Percentiles rank a stretch among this genome's conserved stretches.
These are phyloP conservation scores for Anguilla megastoma DNA, from an alignment of 2,797 vertebrate genomes.

Conservation along the genomic window DNA sequence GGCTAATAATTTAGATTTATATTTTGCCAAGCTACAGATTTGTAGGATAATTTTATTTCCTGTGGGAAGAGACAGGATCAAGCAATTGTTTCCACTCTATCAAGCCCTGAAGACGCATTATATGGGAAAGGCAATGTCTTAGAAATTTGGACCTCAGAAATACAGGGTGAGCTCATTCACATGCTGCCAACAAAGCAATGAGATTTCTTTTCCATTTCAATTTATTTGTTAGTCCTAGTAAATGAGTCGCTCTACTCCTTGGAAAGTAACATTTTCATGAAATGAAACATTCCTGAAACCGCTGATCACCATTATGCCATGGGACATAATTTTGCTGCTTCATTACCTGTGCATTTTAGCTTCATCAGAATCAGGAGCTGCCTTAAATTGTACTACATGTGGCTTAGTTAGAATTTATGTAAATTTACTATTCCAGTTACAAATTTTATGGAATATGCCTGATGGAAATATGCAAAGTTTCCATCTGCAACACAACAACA, in stretches of 20 bases:
- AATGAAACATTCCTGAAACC: slow-evolving; percentile 9
- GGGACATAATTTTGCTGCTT: background rate
- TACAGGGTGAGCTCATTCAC: slow-evolving; percentile 39
- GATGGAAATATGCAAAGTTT: background rate
- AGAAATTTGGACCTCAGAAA: background rate
- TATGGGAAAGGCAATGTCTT: slow-evolving; percentile 45
- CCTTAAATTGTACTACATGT: background rate
- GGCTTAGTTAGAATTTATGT: background rate
- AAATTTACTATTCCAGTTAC: background rate
- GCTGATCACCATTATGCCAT: background rate
- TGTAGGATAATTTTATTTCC: background rate
- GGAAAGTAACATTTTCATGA: slow-evolving; percentile 15
- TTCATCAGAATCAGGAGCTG: background rate
- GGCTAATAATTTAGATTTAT: slow-evolving; percentile 6
- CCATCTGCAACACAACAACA: background rate
- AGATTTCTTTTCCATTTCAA: slow-evolving; percentile 33
- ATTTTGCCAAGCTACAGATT: background rate
- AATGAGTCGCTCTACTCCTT: slow-evolving; percentile 19
- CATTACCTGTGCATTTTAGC: background rate
- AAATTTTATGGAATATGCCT: background rate
- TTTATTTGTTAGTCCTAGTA: slow-evolving; percentile 23
- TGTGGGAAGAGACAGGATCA: slow-evolving; percentile 34
- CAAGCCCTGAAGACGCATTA: slow-evolving; percentile 45
- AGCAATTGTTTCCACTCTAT: slow-evolving; percentile 42
- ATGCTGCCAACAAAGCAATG: slow-evolving; percentile 45